phyloP scores from a whole-genome alignment of 2,888 invertebrate genomes.

The Catocala fraxini region DNA sequence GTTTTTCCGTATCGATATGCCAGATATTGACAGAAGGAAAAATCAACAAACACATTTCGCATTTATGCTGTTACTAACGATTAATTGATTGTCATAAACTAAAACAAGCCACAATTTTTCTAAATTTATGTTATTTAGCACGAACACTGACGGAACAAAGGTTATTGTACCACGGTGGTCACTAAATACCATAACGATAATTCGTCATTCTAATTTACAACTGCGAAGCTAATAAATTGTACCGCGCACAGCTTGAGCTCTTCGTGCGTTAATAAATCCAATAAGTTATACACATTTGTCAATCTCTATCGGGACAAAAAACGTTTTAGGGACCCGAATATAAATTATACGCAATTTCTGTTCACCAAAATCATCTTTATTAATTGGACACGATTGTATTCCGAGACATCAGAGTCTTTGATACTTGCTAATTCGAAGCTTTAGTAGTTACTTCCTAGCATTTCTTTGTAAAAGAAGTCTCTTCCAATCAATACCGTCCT shows the following conservation, averaged over 20 bases:
- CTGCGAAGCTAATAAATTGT: conserved; percentile 32
- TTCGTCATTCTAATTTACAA: conserved; percentile 41
- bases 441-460: conserved; percentile 22
- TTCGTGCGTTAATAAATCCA: conserved; percentile 33
- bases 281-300: conserved; percentile 42
- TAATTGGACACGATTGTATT: conserved; percentile 29
- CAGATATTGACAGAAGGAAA: no score
- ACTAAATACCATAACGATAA: conserved; percentile 19
- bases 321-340: conserved; percentile 16
- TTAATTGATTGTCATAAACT: no score
- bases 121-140: no score
- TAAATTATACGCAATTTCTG: conserved; percentile 21
- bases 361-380: conserved; percentile 25
- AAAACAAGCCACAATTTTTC: no score
- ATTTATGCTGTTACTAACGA: no score
- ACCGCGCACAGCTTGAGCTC: conserved; percentile 32
- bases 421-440: conserved; percentile 20
- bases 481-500: conserved; percentile 29
- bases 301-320: conserved; percentile 27
- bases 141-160: not conserved
- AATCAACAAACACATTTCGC: no score
- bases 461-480: conserved; percentile 19
- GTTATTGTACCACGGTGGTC: not conserved
- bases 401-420: conserved; percentile 24
- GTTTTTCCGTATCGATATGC: no score